Conservation (phyloP, 2,113 vertebrate genomes). For the Muntiacus reevesi region DNA sequence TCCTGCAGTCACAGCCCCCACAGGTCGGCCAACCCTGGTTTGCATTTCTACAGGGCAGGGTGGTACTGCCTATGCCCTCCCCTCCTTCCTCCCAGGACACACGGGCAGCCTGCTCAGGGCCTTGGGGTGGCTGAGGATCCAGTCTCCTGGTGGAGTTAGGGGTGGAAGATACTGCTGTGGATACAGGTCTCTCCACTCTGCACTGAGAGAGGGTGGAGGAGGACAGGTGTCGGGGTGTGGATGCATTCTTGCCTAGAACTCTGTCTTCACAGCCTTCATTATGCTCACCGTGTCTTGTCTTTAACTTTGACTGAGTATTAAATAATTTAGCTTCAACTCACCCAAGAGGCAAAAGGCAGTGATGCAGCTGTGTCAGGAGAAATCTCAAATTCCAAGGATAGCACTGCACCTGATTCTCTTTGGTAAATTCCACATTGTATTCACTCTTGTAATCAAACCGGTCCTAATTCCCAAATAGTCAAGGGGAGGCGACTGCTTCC, state of each 20-base stretch:
- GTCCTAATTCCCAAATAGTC: not conserved
- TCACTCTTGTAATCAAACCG: not conserved
- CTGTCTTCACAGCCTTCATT: not conserved
- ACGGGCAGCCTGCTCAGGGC: not conserved
- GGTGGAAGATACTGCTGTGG: not conserved
- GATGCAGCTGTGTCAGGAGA: not conserved
- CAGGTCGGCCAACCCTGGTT: not conserved
- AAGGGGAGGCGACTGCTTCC: not conserved
- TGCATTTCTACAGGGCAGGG: not conserved
- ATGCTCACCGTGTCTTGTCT: fast-evolving
- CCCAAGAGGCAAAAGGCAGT: not conserved
- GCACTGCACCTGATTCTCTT: not conserved
- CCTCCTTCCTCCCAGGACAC: not conserved
- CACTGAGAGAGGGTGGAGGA: not conserved
- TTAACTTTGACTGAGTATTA: not conserved
- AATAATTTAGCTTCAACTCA: not conserved
- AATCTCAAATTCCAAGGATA: not conserved
- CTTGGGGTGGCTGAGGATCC: not conserved
- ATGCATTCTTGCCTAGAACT: not conserved
- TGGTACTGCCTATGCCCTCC: fast-evolving
- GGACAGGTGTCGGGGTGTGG: not conserved
- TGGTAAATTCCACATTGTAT: not conserved
- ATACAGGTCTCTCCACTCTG: not conserved
- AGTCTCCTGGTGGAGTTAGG: not conserved
- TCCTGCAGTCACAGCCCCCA: not conserved